Evolutionary conservation across 2,888 invertebrate genomes (phyloP), one percentile per base, ranked within the genome.

Genomic region (Ashinkailepas kermadecensis): DNA sequence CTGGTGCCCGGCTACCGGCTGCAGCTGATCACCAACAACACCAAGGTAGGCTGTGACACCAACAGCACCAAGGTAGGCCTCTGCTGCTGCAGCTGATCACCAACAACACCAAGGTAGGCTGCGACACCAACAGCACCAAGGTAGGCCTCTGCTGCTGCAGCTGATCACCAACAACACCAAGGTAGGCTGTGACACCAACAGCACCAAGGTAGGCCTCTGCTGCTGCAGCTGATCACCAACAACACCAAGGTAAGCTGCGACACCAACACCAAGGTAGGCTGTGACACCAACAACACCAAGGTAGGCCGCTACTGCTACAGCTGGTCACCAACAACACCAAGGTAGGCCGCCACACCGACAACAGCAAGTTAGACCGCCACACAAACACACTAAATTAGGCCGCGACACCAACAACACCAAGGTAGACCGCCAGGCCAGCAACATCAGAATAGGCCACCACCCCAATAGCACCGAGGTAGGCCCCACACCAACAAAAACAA

Each of bases 1-100:
- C 86, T 93, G 80, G 89, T 95, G 81, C 92, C 92, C 0, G 93
- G 93, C 79, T 94, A 94, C 86, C 90, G 89, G 80, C 89, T 96
- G 83, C 91, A 92, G 84, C 90, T 95, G 84, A 90, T 94, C 86
- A 91, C 92, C 85, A 95, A 95, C 86, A 95, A 96, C 86, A 95
- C 95, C 0, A 91, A 93, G 93, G 95, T 95, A 89, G 88, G 89
- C 84, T 39, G 70, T 80, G 23, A 25, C 59, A 91, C 92, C 85
- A 95, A 95, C 86, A 95, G 95, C 86, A 95, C 95, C 0, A 91
- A 93, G 93, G 95, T 56, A 10, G n/a, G 2, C 8, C 56, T 15
- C 54, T 7, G n/a, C 18, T 59, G 11, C n/a, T 59, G 59, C 59
- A 59, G 15, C 59, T 59, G 59, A 1, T 59, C 59, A 59, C 59